Evolutionary conservation across 2,797 vertebrate species (phyloP).

Genomic region (Enteromius paludinosus): DNA sequence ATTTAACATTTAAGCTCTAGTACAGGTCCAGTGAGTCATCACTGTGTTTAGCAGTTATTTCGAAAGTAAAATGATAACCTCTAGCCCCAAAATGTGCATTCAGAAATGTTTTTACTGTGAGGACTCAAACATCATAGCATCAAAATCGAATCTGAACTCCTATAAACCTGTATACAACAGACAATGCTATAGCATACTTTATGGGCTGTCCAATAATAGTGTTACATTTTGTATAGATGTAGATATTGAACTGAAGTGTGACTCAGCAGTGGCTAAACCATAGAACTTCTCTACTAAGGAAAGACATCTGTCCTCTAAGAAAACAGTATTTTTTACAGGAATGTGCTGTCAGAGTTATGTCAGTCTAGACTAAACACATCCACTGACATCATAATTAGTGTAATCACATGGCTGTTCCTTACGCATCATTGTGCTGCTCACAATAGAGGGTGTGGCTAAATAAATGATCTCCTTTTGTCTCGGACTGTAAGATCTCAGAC

Average conservation of each 20-base stretch:
- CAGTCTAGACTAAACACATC: constrained; percentile 44
- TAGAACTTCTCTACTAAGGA: background rate
- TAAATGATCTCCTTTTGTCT: constrained; percentile 45
- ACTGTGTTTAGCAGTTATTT: background rate
- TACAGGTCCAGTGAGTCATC: background rate
- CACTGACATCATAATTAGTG: constrained; percentile 44
- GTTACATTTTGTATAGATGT: background rate
- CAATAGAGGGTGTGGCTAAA: constrained; percentile 48
- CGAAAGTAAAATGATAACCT: background rate
- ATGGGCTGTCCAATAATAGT: background rate
- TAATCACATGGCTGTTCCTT: constrained; percentile 51
- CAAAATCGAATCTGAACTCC: background rate
- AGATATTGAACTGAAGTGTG: background rate
- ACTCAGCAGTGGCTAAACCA: background rate
- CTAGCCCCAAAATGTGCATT: background rate
- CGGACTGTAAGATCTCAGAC: constrained; percentile 30
- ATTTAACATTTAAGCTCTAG: background rate
- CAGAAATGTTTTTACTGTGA: background rate
- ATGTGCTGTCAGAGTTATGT: constrained; percentile 12
- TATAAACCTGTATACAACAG: background rate
- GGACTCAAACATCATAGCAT: background rate
- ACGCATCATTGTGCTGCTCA: constrained; percentile 31
- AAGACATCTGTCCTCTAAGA: background rate
- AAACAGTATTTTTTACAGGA: background rate
- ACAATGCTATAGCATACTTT: background rate